These are phyloP conservation scores for Mimachlamys varia DNA, from an alignment of 2,888 invertebrate species.

Conservation along the genomic window DNA sequence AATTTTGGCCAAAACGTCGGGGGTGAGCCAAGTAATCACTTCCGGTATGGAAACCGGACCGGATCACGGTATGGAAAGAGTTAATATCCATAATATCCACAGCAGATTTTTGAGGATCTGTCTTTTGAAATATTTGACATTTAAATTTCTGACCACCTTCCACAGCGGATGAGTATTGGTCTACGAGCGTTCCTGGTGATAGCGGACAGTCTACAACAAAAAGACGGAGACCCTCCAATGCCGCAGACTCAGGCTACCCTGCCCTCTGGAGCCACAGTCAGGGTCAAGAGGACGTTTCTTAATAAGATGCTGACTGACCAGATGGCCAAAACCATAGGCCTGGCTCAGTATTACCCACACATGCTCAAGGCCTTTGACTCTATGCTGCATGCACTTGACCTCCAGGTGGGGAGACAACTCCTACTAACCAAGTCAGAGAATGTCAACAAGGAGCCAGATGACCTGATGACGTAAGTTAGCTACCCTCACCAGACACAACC, in stretches of 20 bases:
- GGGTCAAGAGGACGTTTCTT: conserved; percentile 97
- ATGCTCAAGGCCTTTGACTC: conserved; percentile 97
- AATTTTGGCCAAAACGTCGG: too few relatives aligned
- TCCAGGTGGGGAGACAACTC: conserved; percentile 97
- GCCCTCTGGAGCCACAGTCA: conserved; percentile 96
- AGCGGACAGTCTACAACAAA: conserved; percentile 98
- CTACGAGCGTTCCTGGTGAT: conserved; percentile 98
- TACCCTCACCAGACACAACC: too few relatives aligned
- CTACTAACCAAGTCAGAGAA: conserved; percentile 98
- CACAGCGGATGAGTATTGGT: conserved; percentile 96
- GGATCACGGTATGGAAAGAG: too few relatives aligned
- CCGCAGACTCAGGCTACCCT: conserved; percentile 96
- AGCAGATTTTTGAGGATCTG: too few relatives aligned
- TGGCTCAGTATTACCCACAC: conserved; percentile 97
- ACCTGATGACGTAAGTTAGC: conserved; percentile 79
- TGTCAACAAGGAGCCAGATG: conserved; percentile 89
- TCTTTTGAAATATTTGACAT: too few relatives aligned
- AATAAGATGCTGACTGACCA: conserved; percentile 94
- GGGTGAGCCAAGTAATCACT: too few relatives aligned
- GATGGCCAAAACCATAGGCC: conserved; percentile 97
- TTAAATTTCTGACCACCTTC: neutral
- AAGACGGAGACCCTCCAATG: conserved; percentile 99
- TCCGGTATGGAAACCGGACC: too few relatives aligned
- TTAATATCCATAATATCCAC: too few relatives aligned
- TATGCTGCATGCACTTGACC: conserved; percentile 95